Base-by-base conservation (phyloP, 2,113 vertebrate genomes). In the Coptodon bakossiorum region DNA sequence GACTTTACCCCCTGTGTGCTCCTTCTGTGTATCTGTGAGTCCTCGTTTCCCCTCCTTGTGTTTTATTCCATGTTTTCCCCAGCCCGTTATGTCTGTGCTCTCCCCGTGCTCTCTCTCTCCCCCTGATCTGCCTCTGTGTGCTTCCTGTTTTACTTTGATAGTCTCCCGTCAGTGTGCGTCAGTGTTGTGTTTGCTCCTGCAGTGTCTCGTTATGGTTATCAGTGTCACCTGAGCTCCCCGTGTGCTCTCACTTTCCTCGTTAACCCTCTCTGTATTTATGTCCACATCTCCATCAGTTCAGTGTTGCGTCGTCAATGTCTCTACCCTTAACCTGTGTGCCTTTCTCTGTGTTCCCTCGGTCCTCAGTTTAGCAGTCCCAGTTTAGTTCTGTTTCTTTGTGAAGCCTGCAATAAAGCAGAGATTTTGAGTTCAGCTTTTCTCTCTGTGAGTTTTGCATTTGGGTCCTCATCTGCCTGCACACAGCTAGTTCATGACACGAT, bases 261-360 rank as follows among this genome's bases (percentile, higher is more conserved):
- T 31, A 17, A 31, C 27, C 57, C 14, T 6, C 8, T 61, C 27
- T 61, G 57, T 0, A 61, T 61, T 61, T 31, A 61, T 61, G 27
- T 61, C 27, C 27, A 61, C 57, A 1, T 61, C 27, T 6, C 57
- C 14, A 0, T 61, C 27, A 59, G 3, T 31, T 59, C 5, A 31
- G 57, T 31, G 27, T 61, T 0, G 5, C 0, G 1, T 61, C 0
- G 14, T 61, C 27, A 17, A 31, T 0, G 3, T 17, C 27, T 6
- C 27, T 31, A 31, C 27, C 1, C 14, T 1, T 22, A 57, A 14
- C 13, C 27, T 29, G 24, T 57, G 24, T 57, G 6, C 24, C 6
- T 14, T 8, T 27, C 13, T 14, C 54, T 59, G 56, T 9, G 5
- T 1, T 31, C 57, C 57, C 57, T 61, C 5, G 3, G 8, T 3